Evolutionary conservation across 2,797 vertebrate species (phyloP), one percentile per base, ranked within the genome.

Genomic region (Helicolenus hilgendorfi): DNA sequence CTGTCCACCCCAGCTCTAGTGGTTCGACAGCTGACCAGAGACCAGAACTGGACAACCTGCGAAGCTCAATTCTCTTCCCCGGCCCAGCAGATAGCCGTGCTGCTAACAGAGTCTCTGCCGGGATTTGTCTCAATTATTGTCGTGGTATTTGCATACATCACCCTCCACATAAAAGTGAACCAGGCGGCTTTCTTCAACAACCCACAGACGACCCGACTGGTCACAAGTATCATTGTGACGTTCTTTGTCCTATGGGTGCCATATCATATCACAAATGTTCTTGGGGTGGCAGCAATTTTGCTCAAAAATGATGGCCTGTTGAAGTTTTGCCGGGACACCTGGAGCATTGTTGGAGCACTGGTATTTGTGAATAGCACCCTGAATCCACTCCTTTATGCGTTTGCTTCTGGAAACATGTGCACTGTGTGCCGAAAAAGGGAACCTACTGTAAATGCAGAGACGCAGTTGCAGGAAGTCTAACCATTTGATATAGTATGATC

Each of bases 371-470:
- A 85, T 15, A 83, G 81, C 60, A 33, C 68, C n/a, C 0, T 89
- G 24, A 77, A 93, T 81, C 86, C 87, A 14, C n/a, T 89, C 15
- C 67, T 93, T 14, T 86, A 92, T 35, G 77, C 67, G 1, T 93
- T 89, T 76, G 64, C 79, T 33, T 71, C 59, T 22, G 4, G 3
- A 55, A 84, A 80, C 27, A 45, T 77, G 2, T 89, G 70, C 27
- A 22, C 18, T 8, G 0, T 33, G 9, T 84, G 63, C 74, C 8
- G 22, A 24, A 77, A 74, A 59, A 20, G 11, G 0, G 3, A 74
- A 31, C 13, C 49, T 24, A 24, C 22, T 58, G 62, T 33, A 41
- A 33, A 20, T 1, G 10, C 45, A 59, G 29, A 69, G 56, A 3
- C 11, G 0, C 9, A 0, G 3, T n/a, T 13, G 1, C 22, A 53